These are phyloP conservation scores for Teleogryllus oceanicus DNA, from an alignment of 2,888 invertebrate genomes.

Conservation along the genomic window DNA sequence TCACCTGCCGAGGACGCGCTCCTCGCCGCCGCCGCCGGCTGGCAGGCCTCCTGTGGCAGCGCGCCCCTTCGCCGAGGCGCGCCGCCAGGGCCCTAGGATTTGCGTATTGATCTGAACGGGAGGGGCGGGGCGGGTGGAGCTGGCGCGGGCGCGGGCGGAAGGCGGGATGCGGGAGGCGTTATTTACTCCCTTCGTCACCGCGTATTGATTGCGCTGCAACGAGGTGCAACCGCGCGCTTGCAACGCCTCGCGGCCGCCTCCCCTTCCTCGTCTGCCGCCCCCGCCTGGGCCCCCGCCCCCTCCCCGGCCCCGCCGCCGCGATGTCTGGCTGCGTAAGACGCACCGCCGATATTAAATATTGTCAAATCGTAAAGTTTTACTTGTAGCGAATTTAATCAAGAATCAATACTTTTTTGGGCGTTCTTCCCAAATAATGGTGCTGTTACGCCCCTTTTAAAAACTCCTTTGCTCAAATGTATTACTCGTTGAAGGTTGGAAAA, in stretches of 20 bases:
- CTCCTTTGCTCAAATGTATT: too few species aligned
- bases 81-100: not conserved
- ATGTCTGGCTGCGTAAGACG: too few species aligned
- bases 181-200: slow-evolving; percentile 12
- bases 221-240: not conserved
- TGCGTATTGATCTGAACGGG: not conserved
- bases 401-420: too few species aligned
- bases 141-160: not conserved
- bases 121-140: not conserved
- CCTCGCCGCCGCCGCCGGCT: not conserved
- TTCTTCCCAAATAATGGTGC: too few species aligned
- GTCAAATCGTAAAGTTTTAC: too few species aligned
- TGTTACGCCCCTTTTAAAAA: too few species aligned
- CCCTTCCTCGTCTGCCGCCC: not conserved
- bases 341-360: too few species aligned
- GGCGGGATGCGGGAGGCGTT: not conserved
- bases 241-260: not conserved
- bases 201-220: slow-evolving; percentile 18
- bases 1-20: not conserved
- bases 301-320: too few species aligned
- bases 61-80: not conserved
- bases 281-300: too few species aligned
- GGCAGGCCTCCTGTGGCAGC: not conserved
- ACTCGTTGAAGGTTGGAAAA: too few species aligned
- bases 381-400: too few species aligned